Evolutionary conservation across 2,113 vertebrate species (phyloP).

Genomic region (Colossoma macropomum): DNA sequence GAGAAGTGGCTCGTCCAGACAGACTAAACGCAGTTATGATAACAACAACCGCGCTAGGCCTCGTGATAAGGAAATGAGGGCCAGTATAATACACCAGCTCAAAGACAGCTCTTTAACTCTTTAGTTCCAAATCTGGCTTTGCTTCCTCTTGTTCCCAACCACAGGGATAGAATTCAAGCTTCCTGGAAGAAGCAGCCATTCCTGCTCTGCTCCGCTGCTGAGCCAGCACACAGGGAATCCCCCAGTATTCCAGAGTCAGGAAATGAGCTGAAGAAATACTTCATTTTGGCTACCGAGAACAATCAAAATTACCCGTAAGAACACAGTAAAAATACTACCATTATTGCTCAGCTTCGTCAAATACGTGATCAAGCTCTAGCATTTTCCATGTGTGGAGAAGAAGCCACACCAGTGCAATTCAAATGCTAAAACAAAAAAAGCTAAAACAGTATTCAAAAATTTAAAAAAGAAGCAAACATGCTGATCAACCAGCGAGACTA

Average conservation of each 20-base stretch:
- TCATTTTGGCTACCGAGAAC: background rate
- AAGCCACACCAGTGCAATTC: too few species aligned
- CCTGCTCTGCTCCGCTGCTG: conserved; percentile 20
- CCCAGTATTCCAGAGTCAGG: conserved; percentile 35
- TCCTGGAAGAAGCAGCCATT: conserved; percentile 41
- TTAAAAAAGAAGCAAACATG: too few species aligned
- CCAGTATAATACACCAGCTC: background rate
- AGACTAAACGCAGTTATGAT: background rate
- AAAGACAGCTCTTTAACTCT: background rate
- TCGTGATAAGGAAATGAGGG: conserved; percentile 11
- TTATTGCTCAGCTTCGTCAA: too few species aligned
- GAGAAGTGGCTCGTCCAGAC: background rate
- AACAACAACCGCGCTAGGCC: background rate
- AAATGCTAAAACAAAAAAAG: too few species aligned
- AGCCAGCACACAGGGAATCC: conserved; percentile 59
- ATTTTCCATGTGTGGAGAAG: too few species aligned
- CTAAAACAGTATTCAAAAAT: too few species aligned
- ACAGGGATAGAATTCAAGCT: conserved; percentile 35
- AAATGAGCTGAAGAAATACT: background rate
- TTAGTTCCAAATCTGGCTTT: background rate
- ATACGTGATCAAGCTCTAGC: too few species aligned
- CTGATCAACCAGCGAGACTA: too few species aligned
- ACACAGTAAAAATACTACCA: too few species aligned
- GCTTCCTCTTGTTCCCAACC: background rate
- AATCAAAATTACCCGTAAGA: too few species aligned